These are phyloP conservation scores for Bubo blakistoni DNA, from an alignment of 2,113 vertebrate genomes.

Conservation along the genomic window DNA sequence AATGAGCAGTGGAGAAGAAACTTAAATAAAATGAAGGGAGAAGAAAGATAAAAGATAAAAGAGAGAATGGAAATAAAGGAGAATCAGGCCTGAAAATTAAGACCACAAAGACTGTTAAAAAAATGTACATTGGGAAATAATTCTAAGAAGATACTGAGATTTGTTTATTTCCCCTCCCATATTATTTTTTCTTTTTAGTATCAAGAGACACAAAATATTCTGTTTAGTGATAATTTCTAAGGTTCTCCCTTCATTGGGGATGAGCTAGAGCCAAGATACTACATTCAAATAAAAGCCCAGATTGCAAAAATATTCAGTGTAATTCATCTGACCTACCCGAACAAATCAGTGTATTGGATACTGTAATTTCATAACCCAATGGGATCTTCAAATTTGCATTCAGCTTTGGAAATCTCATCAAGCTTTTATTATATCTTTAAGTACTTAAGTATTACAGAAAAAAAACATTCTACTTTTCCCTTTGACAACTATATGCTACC, in stretches of 20 bases:
- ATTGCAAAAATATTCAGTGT: neutral
- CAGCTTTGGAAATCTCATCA: neutral
- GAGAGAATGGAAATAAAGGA: neutral
- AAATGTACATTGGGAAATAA: slow-evolving; percentile 38
- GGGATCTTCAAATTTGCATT: neutral
- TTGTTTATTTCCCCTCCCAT: neutral
- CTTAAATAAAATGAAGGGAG: neutral
- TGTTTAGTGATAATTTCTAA: slow-evolving; percentile 42
- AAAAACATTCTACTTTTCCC: neutral
- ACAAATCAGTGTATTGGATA: neutral
- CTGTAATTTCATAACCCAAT: neutral
- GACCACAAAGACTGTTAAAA: slow-evolving; percentile 14
- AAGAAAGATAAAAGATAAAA: neutral
- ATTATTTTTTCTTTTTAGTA: neutral
- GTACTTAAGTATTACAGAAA: neutral
- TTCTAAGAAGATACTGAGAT: neutral
- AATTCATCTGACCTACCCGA: neutral
- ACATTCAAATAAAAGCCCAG: neutral
- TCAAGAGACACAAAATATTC: slow-evolving; percentile 38
- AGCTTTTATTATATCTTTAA: neutral
- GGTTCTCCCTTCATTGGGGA: neutral
- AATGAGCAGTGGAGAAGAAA: neutral
- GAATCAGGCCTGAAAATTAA: neutral
- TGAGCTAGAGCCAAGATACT: neutral
- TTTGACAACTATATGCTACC: neutral